Evolutionary conservation across 2,113 vertebrate genomes (phyloP).

Genomic region (Catharus minimus): DNA sequence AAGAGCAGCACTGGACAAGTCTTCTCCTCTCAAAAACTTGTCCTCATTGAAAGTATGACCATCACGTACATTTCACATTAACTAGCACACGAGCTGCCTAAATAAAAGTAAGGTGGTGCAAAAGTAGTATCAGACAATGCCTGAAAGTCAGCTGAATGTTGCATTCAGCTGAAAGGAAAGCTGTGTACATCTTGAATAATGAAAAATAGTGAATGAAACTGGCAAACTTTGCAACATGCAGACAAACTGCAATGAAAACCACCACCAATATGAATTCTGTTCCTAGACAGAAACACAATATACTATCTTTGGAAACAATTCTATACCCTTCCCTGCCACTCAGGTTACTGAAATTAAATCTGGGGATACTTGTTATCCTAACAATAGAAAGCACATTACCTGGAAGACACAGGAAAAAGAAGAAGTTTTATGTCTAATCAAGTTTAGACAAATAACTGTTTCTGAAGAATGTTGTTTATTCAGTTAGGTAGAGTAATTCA

Average conservation of each 20-base stretch:
- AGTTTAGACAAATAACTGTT: background rate
- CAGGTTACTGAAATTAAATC: slow-evolving; percentile 51
- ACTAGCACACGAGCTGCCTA: background rate
- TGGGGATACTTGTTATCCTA: background rate
- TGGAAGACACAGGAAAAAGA: background rate
- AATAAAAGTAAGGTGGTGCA: background rate
- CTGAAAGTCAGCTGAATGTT: background rate
- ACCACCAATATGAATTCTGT: background rate
- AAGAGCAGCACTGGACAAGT: background rate
- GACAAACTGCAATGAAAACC: background rate
- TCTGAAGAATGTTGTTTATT: background rate
- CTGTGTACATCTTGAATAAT: background rate
- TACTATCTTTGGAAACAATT: slow-evolving; percentile 35
- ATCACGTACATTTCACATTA: background rate
- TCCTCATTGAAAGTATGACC: background rate
- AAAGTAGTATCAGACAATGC: background rate
- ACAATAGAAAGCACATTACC: slow-evolving; percentile 1
- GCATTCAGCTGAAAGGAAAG: background rate
- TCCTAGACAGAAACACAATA: slow-evolving; percentile 15
- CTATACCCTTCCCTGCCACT: background rate
- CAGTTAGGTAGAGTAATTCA: background rate
- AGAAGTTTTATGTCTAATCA: background rate
- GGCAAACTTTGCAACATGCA: background rate
- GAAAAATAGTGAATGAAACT: background rate
- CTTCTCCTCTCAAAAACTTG: background rate